Conservation (phyloP, 1,140 invertebrate genomes). For the Heliothis subflexa region DNA sequence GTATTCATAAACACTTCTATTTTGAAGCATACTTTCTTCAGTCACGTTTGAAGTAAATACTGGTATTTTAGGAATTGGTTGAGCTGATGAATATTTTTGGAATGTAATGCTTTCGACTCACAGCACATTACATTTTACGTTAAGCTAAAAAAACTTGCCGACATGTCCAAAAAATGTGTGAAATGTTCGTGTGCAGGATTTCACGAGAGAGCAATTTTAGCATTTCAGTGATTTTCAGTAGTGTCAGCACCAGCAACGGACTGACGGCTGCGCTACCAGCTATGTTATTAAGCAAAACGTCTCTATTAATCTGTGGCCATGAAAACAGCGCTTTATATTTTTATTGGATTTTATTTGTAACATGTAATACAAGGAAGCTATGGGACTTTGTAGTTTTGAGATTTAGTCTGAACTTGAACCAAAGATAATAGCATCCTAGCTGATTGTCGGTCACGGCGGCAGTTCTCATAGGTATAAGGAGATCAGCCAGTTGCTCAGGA, state of each 20-base stretch:
- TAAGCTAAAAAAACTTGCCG: no score
- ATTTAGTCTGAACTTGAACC: no score
- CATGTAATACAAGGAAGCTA: no score
- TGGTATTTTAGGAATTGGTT: no score
- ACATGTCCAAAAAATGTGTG: constrained; percentile 16
- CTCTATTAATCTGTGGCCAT: constrained; percentile 32
- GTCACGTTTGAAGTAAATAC: neutral
- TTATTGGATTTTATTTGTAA: neutral
- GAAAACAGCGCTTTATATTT: neutral
- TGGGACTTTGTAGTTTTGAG: no score
- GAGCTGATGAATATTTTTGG: no score
- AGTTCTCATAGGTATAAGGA: no score
- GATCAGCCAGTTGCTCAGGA: no score
- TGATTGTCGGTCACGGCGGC: no score
- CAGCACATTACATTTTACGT: no score
- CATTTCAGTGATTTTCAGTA: constrained; percentile 43
- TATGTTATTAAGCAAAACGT: constrained; percentile 44
- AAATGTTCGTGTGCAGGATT: constrained; percentile 18
- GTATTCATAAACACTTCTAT: neutral
- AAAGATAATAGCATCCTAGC: no score
- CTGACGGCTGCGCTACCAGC: constrained; percentile 38
- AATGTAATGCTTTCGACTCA: no score
- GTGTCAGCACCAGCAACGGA: constrained; percentile 42
- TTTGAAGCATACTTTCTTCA: neutral
- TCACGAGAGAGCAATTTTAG: constrained; percentile 32